Base-by-base conservation (phyloP, 2,797 vertebrate species). In the Percopsis omiscomaycus region DNA sequence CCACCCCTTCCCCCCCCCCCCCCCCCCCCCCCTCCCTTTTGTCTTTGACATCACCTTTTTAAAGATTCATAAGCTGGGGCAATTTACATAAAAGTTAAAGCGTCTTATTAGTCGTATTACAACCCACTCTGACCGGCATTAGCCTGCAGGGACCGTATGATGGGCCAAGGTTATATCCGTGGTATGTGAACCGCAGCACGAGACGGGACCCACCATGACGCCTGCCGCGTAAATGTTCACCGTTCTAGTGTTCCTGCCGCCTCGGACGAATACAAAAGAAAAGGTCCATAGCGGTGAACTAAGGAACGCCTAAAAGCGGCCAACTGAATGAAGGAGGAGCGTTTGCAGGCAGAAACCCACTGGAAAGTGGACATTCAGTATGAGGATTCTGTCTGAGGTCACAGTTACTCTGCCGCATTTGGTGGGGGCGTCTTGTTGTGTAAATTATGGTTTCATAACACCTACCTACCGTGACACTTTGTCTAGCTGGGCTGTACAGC, bases 71-170 rank as follows among this genome's bases (percentile, higher is more conserved):
- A 85, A 89, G 77, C 68, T 60, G 0, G 72, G 66, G 62, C 66
- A 69, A 90, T 92, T 92, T 92, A 86, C 92, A 92, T 93, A 85
- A 90, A 89, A 84, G 83, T 86, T 88, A 86, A 91, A 91, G 87
- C 75, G 72, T 72, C 86, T 90, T 85, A 93, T 91, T 91, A 88
- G 88, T 90, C 65, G 63, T 84, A 88, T 91, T 91, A 91, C 88
- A 91, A 85, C 88, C 84, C 84, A 82, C 80, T 88, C 78, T 87
- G 86, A 88, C 87, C 86, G 61, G 73, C 70, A 58, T 44, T 59
- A 83, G 69, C 80, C 88, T 81, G 83, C 86, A 85, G 84, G 80
- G 79, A 84, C 79, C 37, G 61, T 61, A 60, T 69, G 67, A 73
- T 60, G 49, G 80, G 73, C 58, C 83, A 89, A 92, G 91, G 90